Conservation (phyloP, 2,888 invertebrate genomes). For the Drosophila buzzatii region DNA sequence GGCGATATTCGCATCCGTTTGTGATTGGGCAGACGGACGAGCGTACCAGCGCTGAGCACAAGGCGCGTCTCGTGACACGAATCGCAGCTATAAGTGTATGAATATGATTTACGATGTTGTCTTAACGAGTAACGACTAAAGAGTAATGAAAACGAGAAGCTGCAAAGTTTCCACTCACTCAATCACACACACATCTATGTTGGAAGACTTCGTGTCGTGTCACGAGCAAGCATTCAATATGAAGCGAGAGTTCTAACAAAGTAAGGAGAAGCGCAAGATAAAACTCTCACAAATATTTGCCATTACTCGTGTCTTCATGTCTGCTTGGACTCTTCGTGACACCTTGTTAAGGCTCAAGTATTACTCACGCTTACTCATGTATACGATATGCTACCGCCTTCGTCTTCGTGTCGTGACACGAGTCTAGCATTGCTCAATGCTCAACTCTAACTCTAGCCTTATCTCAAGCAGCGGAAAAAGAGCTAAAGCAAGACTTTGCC, state of each 20-base stretch:
- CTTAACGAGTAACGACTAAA: no score
- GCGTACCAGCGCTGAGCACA: slow-evolving; percentile 19
- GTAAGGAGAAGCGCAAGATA: no score
- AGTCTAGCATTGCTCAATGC: not conserved
- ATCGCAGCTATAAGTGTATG: not conserved
- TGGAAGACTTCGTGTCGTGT: not conserved
- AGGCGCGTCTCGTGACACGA: slow-evolving; percentile 24
- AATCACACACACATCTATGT: not conserved
- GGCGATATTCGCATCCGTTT: slow-evolving; percentile 56
- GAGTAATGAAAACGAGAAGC: not conserved
- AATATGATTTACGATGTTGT: not conserved
- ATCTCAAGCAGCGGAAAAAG: slow-evolving; percentile 24
- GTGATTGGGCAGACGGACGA: slow-evolving; percentile 33
- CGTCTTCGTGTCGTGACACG: not conserved
- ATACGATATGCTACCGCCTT: not conserved
- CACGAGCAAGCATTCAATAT: not conserved
- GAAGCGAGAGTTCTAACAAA: no score
- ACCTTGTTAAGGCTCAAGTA: not conserved
- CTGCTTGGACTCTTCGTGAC: no score
- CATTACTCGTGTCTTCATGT: not conserved
- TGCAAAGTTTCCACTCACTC: not conserved
- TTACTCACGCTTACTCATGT: not conserved
- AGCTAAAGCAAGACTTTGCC: slow-evolving; percentile 11
- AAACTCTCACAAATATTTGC: not conserved
- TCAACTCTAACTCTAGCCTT: not conserved